Evolutionary conservation across 2,888 invertebrate genomes (phyloP), one percentile per base, ranked within the genome.

Genomic region (Drosophila vallismaia): DNA sequence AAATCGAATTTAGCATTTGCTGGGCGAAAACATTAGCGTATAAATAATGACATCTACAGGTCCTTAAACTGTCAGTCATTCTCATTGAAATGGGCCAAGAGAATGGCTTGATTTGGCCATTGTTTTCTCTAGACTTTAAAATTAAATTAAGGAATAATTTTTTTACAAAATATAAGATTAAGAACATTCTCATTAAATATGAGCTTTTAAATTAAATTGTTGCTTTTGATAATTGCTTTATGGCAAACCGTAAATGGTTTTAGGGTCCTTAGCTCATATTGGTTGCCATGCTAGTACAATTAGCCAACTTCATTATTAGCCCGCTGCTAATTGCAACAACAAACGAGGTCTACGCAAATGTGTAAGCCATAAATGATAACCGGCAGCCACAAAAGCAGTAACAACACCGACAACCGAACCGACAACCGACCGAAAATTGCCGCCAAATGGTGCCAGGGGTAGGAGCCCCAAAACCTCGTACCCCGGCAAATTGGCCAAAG

Each of bases 301-400:
- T 77, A 85, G 77, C 71, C 64, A 82, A 70, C 79, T 77, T 74
- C 55, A 80, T 77, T 60, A 62, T 62, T 74, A 58, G 57, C 38
- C 46, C 38, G 29, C 64, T 64, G 75, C 77, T 71, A 79, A 83
- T 83, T 66, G 53, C 60, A 63, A 44, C 54, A 59, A 52, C 44
- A 55, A 38, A 33, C 26, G 58, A 44, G 24, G 40, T 75, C 62
- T 75, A 75, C 74, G 74, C 63, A 86, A 83, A 86, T 82, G 82
- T 79, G 71, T 79, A 85, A 77, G 79, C 85, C 87, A 87, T 87
- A 85, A 85, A 84, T 87, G 83, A 84, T 85, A 84, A 85, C 86
- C 82, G 69, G 67, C 62, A 76, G 77, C 76, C 77, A 53, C 76
- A 46, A 44, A 14, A 31, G 31, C 54, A 9, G 68, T 75, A 83